Conservation (phyloP, 1,140 invertebrate genomes). For the Acyrthosiphon pisum region DNA sequence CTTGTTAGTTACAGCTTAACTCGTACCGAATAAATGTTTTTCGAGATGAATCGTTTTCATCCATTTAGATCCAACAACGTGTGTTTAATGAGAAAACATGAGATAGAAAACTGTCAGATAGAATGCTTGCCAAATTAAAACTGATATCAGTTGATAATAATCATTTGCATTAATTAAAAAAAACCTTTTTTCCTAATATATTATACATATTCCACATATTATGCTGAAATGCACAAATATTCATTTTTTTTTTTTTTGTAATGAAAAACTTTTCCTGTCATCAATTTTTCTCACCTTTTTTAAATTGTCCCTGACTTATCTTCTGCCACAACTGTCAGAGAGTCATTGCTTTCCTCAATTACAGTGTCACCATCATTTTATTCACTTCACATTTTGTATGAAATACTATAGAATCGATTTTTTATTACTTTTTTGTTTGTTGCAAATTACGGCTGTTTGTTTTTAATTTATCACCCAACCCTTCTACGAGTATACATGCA, state of each 20-base stretch:
- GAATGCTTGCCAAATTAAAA: neutral
- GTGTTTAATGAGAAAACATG: slow-evolving; percentile 32
- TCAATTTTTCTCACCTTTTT: slow-evolving; percentile 7
- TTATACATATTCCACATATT: neutral
- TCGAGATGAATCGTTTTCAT: slow-evolving; percentile 33
- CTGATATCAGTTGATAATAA: neutral
- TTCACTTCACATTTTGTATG: neutral
- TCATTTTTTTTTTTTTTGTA: neutral
- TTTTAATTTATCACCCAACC: neutral
- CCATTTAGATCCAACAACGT: slow-evolving; percentile 1
- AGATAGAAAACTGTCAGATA: neutral
- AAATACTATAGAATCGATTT: neutral
- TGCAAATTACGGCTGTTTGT: neutral
- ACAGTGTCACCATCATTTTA: neutral
- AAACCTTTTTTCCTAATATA: neutral
- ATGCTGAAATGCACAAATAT: neutral
- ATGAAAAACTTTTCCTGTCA: neutral
- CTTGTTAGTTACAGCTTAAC: slow-evolving; percentile 39
- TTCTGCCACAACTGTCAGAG: neutral
- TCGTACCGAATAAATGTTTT: slow-evolving; percentile 33
- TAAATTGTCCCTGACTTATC: neutral
- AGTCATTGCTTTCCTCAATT: neutral
- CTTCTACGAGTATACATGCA: neutral
- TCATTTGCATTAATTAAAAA: neutral
- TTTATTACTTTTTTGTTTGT: neutral